Evolutionary conservation across 1,140 invertebrate genomes (phyloP), one percentile per base, ranked within the genome.

Genomic region (Bilobella aurantiaca): DNA sequence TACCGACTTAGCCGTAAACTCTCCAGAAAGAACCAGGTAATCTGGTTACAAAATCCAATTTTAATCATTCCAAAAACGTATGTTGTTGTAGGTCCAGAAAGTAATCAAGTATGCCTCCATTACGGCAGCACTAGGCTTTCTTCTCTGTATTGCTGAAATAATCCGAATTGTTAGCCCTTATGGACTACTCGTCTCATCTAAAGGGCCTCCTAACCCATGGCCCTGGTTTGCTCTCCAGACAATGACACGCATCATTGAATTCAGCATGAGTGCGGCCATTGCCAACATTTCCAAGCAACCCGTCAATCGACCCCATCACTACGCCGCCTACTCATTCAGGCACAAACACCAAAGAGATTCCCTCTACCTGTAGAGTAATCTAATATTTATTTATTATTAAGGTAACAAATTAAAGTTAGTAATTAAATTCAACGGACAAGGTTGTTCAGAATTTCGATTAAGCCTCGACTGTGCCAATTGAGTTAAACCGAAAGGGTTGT

Each of bases 271-370:
- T 46, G 71, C 71, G 62, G 78, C 80, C 1, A 81, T 85, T 79
- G 83, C 82, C 14, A 83, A 82, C 73, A 80, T 84, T 65, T 83
- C 82, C n/a, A 82, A 83, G 58, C 82, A 84, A 67, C 80, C 83
- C 0, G 77, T 79, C 12, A 81, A 80, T 69, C 78, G 80, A 61
- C 81, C 80, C 28, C 76, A 79, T 30, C 80, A 82, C 63, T 79
- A 78, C 62, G 79, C 78, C 64, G 49, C 49, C 25, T 81, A 81
- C 68, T 79, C 76, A 46, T 69, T 80, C 53, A 75, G 79, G 2
- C 72, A 81, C 30, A 81, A 81, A 67, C 77, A 77, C 63, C 68
- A 71, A 34, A 73, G 78, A 32, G 78, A 77, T 69, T 78, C 76
- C 70, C 77, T 78, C 63, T 79, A 78, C 64, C 77, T 80, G 64